A percentile compares a stretch with the other conserved stretches of the same genome.
Evolutionary conservation across 2,888 invertebrate genomes (phyloP).

Genomic region (Melanostoma scalare): DNA sequence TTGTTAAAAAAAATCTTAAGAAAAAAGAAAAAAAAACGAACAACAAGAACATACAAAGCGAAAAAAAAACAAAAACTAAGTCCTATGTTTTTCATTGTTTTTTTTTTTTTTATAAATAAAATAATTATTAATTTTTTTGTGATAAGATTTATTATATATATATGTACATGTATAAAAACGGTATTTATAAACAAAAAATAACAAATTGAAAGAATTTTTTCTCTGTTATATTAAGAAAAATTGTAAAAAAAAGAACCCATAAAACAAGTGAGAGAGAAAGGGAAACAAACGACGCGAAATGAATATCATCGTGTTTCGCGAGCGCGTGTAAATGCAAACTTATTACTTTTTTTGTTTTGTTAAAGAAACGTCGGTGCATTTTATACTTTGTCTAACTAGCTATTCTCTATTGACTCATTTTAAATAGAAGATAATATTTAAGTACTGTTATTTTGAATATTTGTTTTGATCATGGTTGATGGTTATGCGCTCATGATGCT

Average conservation of each 20-base stretch:
- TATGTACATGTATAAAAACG: conserved; percentile 69
- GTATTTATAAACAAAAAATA: conserved; percentile 70
- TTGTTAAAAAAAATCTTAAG: conserved; percentile 49
- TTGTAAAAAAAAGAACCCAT: conserved; percentile 53
- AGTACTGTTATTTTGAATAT: conserved; percentile 27
- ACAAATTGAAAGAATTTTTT: conserved; percentile 61
- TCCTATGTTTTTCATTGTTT: conserved; percentile 67
- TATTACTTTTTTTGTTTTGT: conserved; percentile 35
- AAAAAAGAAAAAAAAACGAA: conserved; percentile 52
- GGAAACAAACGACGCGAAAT: conserved; percentile 42
- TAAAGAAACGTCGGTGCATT: conserved; percentile 27
- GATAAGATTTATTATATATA: conserved; percentile 72
- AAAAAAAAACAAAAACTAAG: conserved; percentile 47
- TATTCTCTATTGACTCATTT: conserved; percentile 57
- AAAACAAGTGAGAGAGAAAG: conserved; percentile 45
- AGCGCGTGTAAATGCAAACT: conserved; percentile 50
- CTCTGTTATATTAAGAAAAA: conserved; percentile 71
- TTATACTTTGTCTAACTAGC: conserved; percentile 7
- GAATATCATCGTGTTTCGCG: conserved; percentile 54
- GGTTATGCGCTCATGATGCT: conserved; percentile 63
- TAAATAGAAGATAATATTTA: conserved; percentile 47
- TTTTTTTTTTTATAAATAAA: conserved; percentile 54
- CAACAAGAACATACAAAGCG: conserved; percentile 66
- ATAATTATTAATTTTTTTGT: conserved; percentile 71
- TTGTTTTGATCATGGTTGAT: conserved; percentile 34